Conservation (phyloP, 2,888 invertebrate species). For the Andrena trimmerana region DNA sequence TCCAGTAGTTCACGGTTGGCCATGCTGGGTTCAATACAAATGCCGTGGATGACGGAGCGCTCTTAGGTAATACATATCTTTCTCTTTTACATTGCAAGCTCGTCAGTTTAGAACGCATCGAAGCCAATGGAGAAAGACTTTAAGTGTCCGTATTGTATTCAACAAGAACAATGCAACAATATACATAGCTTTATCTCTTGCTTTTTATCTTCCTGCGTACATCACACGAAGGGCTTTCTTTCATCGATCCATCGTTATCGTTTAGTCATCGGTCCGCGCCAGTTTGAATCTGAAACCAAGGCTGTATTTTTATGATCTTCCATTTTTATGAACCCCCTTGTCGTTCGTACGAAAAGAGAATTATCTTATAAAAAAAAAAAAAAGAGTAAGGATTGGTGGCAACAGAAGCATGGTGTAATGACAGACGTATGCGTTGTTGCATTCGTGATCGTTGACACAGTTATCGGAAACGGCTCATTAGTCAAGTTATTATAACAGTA, state of each 20-base stretch:
- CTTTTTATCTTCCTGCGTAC: conserved; percentile 30
- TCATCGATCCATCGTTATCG: conserved; percentile 1
- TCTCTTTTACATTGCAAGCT: background rate
- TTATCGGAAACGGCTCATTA: conserved; percentile 63
- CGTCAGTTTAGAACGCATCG: background rate
- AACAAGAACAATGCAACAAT: conserved; percentile 19
- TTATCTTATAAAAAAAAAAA: conserved; percentile 9
- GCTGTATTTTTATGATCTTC: conserved; percentile 25
- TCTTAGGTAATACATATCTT: conserved; percentile 16
- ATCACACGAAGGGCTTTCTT: conserved; percentile 26
- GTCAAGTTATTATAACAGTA: conserved; percentile 57
- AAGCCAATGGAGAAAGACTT: background rate
- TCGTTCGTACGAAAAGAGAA: background rate
- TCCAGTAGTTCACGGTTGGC: background rate
- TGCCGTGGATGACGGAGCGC: background rate
- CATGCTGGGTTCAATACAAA: conserved; percentile 41
- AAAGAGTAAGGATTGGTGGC: conserved; percentile 28
- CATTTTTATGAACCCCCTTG: background rate
- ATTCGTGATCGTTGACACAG: conserved; percentile 54
- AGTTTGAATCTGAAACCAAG: conserved; percentile 49
- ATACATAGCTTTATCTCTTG: conserved; percentile 29
- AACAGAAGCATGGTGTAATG: conserved; percentile 45
- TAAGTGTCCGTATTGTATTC: conserved; percentile 37
- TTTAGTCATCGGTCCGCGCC: conserved; percentile 11
- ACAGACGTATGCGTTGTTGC: conserved; percentile 59